Evolutionary conservation across 2,888 invertebrate genomes (phyloP), one percentile per base, ranked within the genome.

Genomic region (Conistra vaccinii): DNA sequence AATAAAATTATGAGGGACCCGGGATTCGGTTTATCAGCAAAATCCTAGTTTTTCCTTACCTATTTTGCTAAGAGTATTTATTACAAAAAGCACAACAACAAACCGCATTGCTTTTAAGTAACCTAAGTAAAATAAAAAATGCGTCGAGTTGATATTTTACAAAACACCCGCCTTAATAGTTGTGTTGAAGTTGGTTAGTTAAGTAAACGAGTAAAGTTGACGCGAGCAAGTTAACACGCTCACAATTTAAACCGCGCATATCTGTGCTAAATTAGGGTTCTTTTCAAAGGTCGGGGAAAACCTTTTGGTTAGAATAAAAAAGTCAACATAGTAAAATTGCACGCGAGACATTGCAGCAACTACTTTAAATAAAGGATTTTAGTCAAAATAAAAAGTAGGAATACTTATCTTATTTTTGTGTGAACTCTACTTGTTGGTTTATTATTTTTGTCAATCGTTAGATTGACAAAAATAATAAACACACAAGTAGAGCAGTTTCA

Each of bases 181-280:
- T 67, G 63, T 57, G 72, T 71, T 73, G 23, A 74, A 85, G 76
- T 85, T 78, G 72, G 69, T 76, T 85, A 81, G 86, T 85, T 85
- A 85, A 83, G 81, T 73, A 84, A 86, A 84, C 78, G 84, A 86
- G 69, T 73, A 83, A 86, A 83, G 84, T 86, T 83, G 71, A 76
- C 69, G 66, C 66, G n/a, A 71, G 45, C 60, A 66, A 84, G 73
- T 83, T 83, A 83, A 76, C 84, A 71, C 73, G 78, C 85, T 85
- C 42, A 80, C 78, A 62, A 81, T 78, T 84, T 85, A 78, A 85
- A 82, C 78, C 75, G 67, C 75, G 78, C 73, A 85, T 76, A 83
- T 77, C 76, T 83, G 73, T 76, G 66, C 73, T 70, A 78, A 85
- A 85, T 81, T 81, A 85, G 72, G 70, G 85, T 85, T 78, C 85